Evolutionary conservation across 1,140 invertebrate species (phyloP), one percentile per base, ranked within the genome.

Genomic region (Drosophila nikananu): DNA sequence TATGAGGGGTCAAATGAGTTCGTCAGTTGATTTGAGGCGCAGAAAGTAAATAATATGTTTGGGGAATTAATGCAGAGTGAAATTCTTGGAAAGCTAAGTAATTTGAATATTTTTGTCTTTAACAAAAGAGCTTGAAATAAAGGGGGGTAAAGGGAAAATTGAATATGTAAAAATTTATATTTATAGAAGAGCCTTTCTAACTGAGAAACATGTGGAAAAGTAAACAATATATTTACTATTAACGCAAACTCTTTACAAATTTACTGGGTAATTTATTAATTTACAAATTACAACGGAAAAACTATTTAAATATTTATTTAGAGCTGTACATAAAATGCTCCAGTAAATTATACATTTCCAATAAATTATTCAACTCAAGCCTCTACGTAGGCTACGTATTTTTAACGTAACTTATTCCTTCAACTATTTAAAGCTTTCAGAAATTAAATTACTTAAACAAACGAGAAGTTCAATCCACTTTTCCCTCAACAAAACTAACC

Each of bases 101-200:
- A 67, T 52, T 67, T 63, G 5, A 39, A 68, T 67, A 37, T 35
- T 35, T 49, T 32, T n/a, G 19, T 41, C 19, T 41, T 41, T 8
- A 8, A 23, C n/a, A 10, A 21, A 17, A 12, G 13, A 8, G 19
- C 10, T n/a, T 15, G n/a, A 3, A 2, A 5, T 5, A 30, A 64
- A 8, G 3, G 37, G 9, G 17, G n/a, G 2, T 15, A 4, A 25
- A 9, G 6, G 4, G 1, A 30, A 17, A 19, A 12, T 7, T 54
- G 13, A 27, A n/a, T 35, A 25, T 19, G 10, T 35, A 52, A 15
- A n/a, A n/a, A 9, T n/a, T 9, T 30, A 15, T 48, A 8, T 15
- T 13, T 37, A 37, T 13, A 15, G 12, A 37, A 15, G 13, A 5
- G 13, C 12, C 17, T 46, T 46, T 4, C 0, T 32, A 32, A 9